Base-by-base conservation (phyloP, 2,797 vertebrate genomes). In the Sebastes wilsoni region DNA sequence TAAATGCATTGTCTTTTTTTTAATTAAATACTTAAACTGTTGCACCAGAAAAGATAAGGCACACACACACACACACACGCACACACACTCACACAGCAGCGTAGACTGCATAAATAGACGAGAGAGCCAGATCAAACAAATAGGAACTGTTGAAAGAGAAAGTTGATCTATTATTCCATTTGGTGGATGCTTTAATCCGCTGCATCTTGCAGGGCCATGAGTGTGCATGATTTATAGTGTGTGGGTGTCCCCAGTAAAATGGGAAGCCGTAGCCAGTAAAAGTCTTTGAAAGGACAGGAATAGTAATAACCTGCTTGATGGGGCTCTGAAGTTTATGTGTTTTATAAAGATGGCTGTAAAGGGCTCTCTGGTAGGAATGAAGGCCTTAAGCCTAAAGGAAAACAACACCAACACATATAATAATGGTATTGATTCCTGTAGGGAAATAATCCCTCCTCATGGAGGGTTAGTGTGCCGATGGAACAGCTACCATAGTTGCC, bases 111-210 rank as follows among this genome's bases (percentile, higher is more conserved):
- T 62, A 13, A 69, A 69, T 5, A 82, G 4, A 27, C 0, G 2
- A 23, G 52, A 55, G 75, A 70, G n/a, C 34, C 16, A 38, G 38
- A 82, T 75, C 30, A 81, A 81, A 72, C 69, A 59, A 70, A 75
- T 9, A 46, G 28, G 8, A 34, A 8, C 16, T 16, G 32, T 1
- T 67, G 58, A 69, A 46, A 46, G 62, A 61, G 59, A 70, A 62
- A 68, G 52, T 60, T 78, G 74, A 81, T 87, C 25, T 75, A 72
- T 83, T 73, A 77, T 80, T 83, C 72, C 66, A 62, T 85, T 82
- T 77, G 70, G 52, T 75, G 56, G 64, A 60, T 16, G 70, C 76
- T 85, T 88, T 85, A 72, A 82, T 80, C 70, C 0, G 5, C 61
- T 22, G 71, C 74, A 28, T 66, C 38, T 56, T 28, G 1, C 22